Evolutionary conservation across 2,797 vertebrate genomes (phyloP).

Genomic region (Prionace glauca): DNA sequence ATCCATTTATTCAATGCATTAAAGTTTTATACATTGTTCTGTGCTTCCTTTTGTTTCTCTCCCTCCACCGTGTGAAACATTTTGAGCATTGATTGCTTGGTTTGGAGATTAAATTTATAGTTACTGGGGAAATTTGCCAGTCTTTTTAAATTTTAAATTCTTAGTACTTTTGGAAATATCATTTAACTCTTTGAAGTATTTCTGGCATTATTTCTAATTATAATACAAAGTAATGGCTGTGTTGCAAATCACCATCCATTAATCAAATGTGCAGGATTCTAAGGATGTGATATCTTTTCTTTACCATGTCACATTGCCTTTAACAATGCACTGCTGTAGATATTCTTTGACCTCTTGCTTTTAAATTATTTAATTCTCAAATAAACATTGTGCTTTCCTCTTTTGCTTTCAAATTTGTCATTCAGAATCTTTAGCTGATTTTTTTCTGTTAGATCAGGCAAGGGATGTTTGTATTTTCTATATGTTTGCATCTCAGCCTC

Average conservation of each 20-base stretch:
- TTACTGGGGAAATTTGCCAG: not conserved
- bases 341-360: too few species aligned
- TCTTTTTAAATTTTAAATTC: too few species aligned
- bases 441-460: not conserved
- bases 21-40: not conserved
- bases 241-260: too few species aligned
- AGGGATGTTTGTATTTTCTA: not conserved
- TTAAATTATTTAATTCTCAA: not conserved
- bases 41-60: not conserved
- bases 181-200: not conserved
- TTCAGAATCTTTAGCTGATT: not conserved
- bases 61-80: not conserved
- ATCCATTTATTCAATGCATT: not conserved
- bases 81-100: not conserved
- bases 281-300: too few species aligned
- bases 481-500: not conserved
- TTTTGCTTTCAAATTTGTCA: not conserved
- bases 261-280: too few species aligned
- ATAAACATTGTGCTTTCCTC: not conserved
- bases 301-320: too few species aligned
- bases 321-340: too few species aligned
- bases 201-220: too few species aligned
- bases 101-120: not conserved
- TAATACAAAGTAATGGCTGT: too few species aligned
- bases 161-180: not conserved